Evolutionary conservation across 2,888 invertebrate genomes (phyloP).

Genomic region (Adelphocoris suturalis): DNA sequence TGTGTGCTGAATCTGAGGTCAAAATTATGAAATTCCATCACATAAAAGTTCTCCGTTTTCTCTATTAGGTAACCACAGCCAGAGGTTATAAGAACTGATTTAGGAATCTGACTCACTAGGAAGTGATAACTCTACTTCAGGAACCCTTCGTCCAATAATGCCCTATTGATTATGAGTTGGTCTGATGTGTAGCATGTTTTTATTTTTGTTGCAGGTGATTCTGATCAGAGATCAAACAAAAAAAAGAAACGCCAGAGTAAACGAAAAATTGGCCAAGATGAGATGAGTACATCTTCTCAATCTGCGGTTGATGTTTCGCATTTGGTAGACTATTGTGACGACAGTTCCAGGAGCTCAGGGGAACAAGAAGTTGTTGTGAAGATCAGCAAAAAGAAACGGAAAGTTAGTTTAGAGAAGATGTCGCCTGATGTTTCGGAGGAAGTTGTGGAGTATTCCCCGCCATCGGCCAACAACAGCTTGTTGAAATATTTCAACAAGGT

Average conservation of each 20-base stretch:
- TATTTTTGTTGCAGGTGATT: not conserved
- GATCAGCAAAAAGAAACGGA: not conserved
- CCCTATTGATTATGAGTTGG: no score
- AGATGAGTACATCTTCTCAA: not conserved
- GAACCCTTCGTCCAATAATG: no score
- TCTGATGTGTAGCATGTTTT: no score
- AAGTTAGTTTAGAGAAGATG: not conserved
- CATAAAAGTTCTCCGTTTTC: no score
- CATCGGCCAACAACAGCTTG: slow-evolving; percentile 81
- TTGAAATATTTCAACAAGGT: slow-evolving; percentile 82
- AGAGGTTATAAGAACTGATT: no score
- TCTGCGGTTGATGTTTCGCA: not conserved
- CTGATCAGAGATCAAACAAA: no score
- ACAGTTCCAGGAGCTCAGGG: not conserved
- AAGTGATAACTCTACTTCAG: no score
- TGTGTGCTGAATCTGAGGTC: no score
- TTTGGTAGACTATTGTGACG: not conserved
- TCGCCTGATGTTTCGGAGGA: slow-evolving; percentile 52
- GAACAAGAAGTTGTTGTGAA: not conserved
- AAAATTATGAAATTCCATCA: no score
- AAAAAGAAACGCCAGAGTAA: slow-evolving; percentile 29
- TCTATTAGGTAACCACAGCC: no score
- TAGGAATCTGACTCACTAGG: no score
- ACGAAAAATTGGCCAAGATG: not conserved
- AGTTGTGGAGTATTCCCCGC: slow-evolving; percentile 48